Evolutionary conservation across 2,113 vertebrate genomes (phyloP), one percentile per base, ranked within the genome.

Genomic region (Stegostoma tigrinum): DNA sequence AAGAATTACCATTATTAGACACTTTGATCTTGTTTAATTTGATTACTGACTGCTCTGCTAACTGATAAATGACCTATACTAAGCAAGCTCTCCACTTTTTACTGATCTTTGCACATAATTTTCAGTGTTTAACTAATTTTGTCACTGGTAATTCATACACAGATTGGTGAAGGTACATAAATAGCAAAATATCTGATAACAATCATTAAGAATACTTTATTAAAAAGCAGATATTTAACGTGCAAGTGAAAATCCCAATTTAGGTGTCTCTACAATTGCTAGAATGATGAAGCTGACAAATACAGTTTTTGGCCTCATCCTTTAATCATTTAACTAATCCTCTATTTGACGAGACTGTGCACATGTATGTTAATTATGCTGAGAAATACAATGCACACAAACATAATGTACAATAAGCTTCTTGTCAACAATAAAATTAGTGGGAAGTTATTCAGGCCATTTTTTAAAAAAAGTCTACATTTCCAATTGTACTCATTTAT

Each of bases 271-370:
- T 42, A 23, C n/a, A 45, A 38, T 70, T 70, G 8, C 66, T 15
- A 70, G n/a, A 27, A 94, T 42, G 66, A 70, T 5, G 23, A 30
- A 94, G 45, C 24, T 30, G 93, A 34, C 93, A 45, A 23, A 30
- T 72, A 68, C 21, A 67, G 72, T 70, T 94, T 94, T 94, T 94
- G 42, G n/a, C 48, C 23, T 94, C 67, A 70, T 94, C 66, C 38
- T 94, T 94, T 94, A 94, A 70, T 94, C 93, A 94, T 30, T 42
- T 30, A 68, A 24, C n/a, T 30, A 91, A 91, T 45, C 48, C 66
- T 70, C 66, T 94, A 68, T 48, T 94, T 94, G 67, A 94, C 38
- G 24, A 70, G 93, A 94, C 64, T 70, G 34, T 45, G 66, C 21
- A 70, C 67, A 68, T 27, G 42, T 48, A 70, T 42, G 70, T 94